These are phyloP conservation scores for Quiscalus mexicanus DNA, from an alignment of 2,113 vertebrate species.

Conservation along the genomic window DNA sequence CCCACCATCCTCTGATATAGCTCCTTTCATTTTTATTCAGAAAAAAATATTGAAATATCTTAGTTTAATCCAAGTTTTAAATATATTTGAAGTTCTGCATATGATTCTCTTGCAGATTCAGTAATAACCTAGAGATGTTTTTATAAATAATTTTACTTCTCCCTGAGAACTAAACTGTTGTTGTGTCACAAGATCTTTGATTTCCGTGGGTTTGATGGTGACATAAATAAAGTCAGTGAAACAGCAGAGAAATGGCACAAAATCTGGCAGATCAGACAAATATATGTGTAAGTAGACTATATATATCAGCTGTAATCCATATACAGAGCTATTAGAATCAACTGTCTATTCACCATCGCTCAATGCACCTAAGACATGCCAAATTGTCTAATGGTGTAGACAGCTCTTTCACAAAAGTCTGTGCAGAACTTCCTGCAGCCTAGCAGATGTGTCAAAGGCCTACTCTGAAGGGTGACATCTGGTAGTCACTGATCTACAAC, in stretches of 20 bases:
- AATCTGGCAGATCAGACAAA: not conserved
- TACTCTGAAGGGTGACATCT: not conserved
- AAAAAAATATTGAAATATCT: not conserved
- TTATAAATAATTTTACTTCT: not conserved
- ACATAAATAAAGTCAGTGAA: not conserved
- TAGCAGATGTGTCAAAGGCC: not conserved
- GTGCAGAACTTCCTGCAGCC: not conserved
- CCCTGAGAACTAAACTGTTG: not conserved
- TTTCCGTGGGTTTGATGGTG: not conserved
- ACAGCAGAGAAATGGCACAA: not conserved
- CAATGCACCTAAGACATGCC: not conserved
- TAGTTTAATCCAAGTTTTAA: not conserved
- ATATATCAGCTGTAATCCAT: not conserved
- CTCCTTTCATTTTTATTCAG: not conserved
- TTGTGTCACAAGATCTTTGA: not conserved
- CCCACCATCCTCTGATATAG: not conserved
- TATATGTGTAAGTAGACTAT: not conserved
- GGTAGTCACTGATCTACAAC: not conserved
- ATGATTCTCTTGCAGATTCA: not conserved
- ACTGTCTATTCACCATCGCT: not conserved
- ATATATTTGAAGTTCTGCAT: not conserved
- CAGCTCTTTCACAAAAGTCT: not conserved
- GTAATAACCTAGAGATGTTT: not conserved
- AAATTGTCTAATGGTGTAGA: not conserved
- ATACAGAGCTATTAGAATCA: not conserved